Evolutionary conservation across 2,888 invertebrate genomes (phyloP), one percentile per base, ranked within the genome.

Genomic region (Agrilus cyanescens): DNA sequence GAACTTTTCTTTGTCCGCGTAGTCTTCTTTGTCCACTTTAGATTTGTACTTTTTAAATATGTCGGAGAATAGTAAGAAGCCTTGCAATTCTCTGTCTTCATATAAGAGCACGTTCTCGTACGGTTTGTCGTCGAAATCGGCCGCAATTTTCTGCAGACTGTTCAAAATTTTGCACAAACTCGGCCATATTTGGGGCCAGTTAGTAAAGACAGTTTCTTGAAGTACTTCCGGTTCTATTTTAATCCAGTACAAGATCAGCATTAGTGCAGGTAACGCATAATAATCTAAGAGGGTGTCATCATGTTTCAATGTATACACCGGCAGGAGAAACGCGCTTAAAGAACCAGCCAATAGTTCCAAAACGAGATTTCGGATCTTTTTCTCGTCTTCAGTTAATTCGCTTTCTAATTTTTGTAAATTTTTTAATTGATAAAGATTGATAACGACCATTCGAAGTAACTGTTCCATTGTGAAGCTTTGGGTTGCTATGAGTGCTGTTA

Each of bases 11-110:
- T 63, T 59, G 37, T 61, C 62, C 13, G 49, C 39, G 48, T 70
- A 68, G 16, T 62, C 60, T 44, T 69, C 64, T 47, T 68, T 62
- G 6, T 66, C 65, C 43, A 61, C 61, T 43, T 69, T 67, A 48
- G 73, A 74, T 60, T 72, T 71, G 7, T 82, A 70, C 3, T 68
- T 65, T 38, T 71, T 69, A 52, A 80, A 73, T 38, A 73, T 73
- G 37, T 68, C 70, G 53, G 76, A 76, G 32, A 88, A 67, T 0
- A 85, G 87, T 48, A 83, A 65, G 66, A 88, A 89, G 14, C 87
- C 86, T 58, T 84, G 78, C 40, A 89, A 65, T 61, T 85, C 83
- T 55, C 78, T 77, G 63, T 89, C 88, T 65, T 88, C 88, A 0
- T 81, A 80, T 40, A 89, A 67, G 4, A 87, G 85, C 35, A 76